Conservation (phyloP, 2,888 invertebrate genomes). For the Latheticus oryzae region DNA sequence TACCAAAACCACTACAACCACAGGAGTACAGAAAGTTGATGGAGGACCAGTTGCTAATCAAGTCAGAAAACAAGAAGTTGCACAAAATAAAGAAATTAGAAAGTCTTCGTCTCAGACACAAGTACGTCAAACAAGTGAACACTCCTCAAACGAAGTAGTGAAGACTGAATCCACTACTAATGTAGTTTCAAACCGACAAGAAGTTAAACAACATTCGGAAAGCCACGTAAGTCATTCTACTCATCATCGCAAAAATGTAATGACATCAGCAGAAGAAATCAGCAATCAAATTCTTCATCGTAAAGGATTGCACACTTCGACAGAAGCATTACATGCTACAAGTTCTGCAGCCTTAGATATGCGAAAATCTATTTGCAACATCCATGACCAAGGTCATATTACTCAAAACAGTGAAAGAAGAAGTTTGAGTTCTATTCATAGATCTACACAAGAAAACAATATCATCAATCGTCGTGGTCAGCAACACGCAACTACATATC, state of each 20-base stretch:
- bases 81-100: conserved; percentile 53
- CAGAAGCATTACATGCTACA: conserved; percentile 79
- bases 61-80: background rate
- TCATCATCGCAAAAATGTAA: conserved; percentile 79
- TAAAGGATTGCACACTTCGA: conserved; percentile 75
- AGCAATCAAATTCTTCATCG: conserved; percentile 83
- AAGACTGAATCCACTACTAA: conserved; percentile 53
- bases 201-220: conserved; percentile 43
- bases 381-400: conserved; percentile 79
- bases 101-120: conserved; percentile 62
- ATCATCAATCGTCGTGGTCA: conserved; percentile 66
- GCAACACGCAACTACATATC: conserved; percentile 64
- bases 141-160: conserved; percentile 41
- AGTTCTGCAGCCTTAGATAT: conserved; percentile 82
- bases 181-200: conserved; percentile 40
- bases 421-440: conserved; percentile 83
- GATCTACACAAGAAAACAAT: conserved; percentile 70
- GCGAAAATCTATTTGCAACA: conserved; percentile 82
- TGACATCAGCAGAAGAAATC: conserved; percentile 80
- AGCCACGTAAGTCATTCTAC: conserved; percentile 46
- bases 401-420: conserved; percentile 78
- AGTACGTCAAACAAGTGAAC: conserved; percentile 52
- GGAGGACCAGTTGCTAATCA: conserved; percentile 10
- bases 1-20: conserved; percentile 57
- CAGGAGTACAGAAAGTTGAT: conserved; percentile 50